Conservation (phyloP, 2,888 invertebrate genomes). For the Melanchra persicariae region DNA sequence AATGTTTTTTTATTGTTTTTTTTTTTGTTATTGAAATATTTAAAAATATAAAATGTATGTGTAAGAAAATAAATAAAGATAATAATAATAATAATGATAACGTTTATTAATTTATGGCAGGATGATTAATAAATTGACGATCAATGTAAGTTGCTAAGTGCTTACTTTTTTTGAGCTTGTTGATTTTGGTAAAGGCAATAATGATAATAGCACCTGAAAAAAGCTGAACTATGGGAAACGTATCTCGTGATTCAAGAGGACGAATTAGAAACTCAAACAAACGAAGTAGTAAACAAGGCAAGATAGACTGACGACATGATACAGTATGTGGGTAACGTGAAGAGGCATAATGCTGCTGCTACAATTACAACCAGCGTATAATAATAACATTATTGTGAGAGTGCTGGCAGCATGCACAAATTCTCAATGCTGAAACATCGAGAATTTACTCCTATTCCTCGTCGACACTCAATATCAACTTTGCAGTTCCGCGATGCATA, state of each 20-base stretch:
- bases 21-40: too few relatives aligned
- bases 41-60: too few relatives aligned
- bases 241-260: background rate
- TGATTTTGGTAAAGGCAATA: background rate
- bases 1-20: too few relatives aligned
- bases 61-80: too few relatives aligned
- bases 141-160: background rate
- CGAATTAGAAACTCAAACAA: background rate
- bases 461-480: conserved; percentile 15
- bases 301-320: background rate
- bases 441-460: conserved; percentile 6
- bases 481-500: conserved; percentile 27
- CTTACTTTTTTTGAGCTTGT: background rate
- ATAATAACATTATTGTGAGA: background rate
- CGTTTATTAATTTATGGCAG: conserved; percentile 45
- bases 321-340: background rate
- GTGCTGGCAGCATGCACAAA: background rate
- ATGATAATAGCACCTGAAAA: background rate
- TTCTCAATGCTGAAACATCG: background rate
- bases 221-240: background rate
- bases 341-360: background rate
- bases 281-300: background rate
- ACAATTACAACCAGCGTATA: background rate
- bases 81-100: too few relatives aligned
- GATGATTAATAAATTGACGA: conserved; percentile 10